Evolutionary conservation across 2,797 vertebrate species (phyloP), one percentile per base, ranked within the genome.

Genomic region (Chrosomus eos): DNA sequence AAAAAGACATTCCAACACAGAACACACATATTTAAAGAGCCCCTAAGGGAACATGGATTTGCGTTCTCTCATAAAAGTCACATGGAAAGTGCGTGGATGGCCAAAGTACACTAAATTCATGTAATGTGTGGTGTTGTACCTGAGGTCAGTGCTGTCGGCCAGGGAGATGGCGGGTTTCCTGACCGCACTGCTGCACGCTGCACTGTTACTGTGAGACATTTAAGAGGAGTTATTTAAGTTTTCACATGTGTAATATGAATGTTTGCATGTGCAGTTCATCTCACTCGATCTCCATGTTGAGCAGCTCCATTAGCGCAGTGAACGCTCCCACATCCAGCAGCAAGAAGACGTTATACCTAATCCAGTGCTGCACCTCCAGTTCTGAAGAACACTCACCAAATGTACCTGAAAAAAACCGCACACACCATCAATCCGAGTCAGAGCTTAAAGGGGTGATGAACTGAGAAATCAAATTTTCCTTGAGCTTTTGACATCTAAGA

Each of bases 201-300:
- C 98, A 0, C 97, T 99, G 94, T 99, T 99, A 88, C 98, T 99
- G 91, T 0, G 84, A 82, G 66, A 88, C 16, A 72, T n/a, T 83
- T 10, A 58, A 74, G 75, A 77, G 19, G 21, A 51, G 36, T 68
- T 31, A 68, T 75, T 67, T 0, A 18, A 33, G 14, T 23, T 40
- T 3, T 40, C 11, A 60, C 23, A 28, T 23, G 45, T 75, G 14
- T 58, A 7, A 55, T 11, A 73, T 48, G n/a, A 48, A 16, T 8
- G 0, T 26, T n/a, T 60, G 21, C 13, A 51, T 21, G 6, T 64
- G 38, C 9, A 13, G 31, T 66, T 53, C 10, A 18, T 93, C 96
- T 93, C 95, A 99, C 98, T 99, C 98, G 0, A 99, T 97, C 91
- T 99, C 98, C 98, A 99, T 99, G 95, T 98, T 99, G 79, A 99